A percentile compares a stretch with the other conserved stretches of the same genome.
Conservation (phyloP, 2,888 invertebrate genomes). For the Athrips mouffetella region DNA sequence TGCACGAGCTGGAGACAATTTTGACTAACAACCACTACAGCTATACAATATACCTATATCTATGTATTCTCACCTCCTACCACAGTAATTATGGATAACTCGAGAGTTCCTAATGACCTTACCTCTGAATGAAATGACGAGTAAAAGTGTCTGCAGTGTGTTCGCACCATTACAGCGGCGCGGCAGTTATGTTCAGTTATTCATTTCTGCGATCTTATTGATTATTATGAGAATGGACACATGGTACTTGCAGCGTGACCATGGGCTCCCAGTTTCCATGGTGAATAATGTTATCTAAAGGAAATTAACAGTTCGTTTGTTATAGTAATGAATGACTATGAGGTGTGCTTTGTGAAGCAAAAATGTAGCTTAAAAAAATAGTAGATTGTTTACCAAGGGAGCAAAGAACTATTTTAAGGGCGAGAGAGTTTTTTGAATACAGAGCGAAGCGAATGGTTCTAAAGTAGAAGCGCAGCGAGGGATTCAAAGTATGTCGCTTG, state of each 20-base stretch:
- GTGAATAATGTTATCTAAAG: conserved; percentile 27
- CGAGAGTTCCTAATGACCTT: conserved; percentile 29
- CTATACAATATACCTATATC: too few species aligned
- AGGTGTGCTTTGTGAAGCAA: background rate
- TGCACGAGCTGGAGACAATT: conserved; percentile 24
- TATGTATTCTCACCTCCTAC: background rate
- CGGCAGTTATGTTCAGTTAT: conserved; percentile 65
- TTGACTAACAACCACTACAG: background rate
- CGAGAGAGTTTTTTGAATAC: too few species aligned
- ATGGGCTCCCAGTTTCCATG: conserved; percentile 41
- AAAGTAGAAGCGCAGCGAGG: too few species aligned
- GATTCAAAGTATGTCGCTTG: too few species aligned
- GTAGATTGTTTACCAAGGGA: too few species aligned
- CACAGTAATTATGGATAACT: conserved; percentile 23
- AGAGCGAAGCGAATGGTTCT: too few species aligned
- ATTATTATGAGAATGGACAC: conserved; percentile 60
- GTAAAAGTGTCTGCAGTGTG: conserved; percentile 56
- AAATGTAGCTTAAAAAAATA: too few species aligned
- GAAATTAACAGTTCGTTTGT: background rate
- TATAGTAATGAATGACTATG: background rate
- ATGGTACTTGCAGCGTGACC: conserved; percentile 31
- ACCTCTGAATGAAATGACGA: conserved; percentile 39
- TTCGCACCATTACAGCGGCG: conserved; percentile 62
- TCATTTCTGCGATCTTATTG: conserved; percentile 45
- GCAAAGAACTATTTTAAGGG: too few species aligned